phyloP scores from a whole-genome alignment of 2,113 vertebrate genomes.

The Pavo muticus region DNA sequence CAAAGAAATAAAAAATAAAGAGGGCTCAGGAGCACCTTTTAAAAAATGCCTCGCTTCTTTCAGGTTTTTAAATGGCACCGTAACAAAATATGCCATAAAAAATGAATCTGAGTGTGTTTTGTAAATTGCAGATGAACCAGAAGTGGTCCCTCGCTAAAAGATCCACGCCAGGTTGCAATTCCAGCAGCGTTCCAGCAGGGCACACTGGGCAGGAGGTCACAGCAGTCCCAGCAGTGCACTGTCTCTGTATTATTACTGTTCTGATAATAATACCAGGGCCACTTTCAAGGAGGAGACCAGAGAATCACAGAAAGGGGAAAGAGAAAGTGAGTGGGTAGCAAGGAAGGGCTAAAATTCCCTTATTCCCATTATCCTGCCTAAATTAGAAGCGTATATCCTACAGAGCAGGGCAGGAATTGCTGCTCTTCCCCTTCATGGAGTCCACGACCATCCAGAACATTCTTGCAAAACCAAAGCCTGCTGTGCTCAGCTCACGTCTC shows the following conservation, averaged over 20 bases:
- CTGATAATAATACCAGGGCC: conserved; percentile 37
- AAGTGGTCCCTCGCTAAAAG: background rate
- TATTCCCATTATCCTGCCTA: conserved; percentile 8
- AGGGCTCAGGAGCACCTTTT: conserved; percentile 11
- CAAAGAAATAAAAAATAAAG: background rate
- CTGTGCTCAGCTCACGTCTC: background rate
- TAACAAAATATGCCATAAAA: conserved; percentile 37
- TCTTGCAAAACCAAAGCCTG: conserved; percentile 5
- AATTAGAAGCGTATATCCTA: background rate
- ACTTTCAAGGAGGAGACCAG: background rate
- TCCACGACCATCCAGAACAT: background rate
- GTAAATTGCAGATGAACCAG: conserved; percentile 67
- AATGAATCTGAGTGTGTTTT: conserved; percentile 45
- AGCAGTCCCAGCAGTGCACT: background rate
- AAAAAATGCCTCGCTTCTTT: background rate
- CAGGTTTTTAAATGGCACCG: conserved; percentile 12
- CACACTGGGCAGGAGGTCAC: conserved; percentile 23
- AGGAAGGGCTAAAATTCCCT: background rate
- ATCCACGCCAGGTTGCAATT: conserved; percentile 36
- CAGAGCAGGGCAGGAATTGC: background rate
- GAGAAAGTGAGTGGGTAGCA: background rate
- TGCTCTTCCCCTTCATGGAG: background rate
- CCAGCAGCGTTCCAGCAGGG: conserved; percentile 4
- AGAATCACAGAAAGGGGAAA: background rate
- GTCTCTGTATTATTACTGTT: conserved; percentile 51